phyloP scores from a whole-genome alignment of 2,797 vertebrate species.

The Anguilla pacifica region DNA sequence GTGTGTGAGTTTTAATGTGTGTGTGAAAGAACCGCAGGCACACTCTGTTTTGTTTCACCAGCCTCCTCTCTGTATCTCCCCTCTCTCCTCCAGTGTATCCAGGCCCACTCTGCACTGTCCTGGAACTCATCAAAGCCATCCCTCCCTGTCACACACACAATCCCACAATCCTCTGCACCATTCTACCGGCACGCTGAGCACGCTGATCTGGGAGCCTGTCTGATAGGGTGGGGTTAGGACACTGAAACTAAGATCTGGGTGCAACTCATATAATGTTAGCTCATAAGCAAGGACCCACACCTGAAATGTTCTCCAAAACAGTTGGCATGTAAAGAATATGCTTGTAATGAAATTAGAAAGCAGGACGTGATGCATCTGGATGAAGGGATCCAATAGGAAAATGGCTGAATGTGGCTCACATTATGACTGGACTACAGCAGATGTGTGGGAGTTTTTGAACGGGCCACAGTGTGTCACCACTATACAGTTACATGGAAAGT shows the following conservation, averaged over 20 bases:
- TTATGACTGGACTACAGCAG: neutral
- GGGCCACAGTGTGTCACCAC: neutral
- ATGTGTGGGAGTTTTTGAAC: too few species aligned
- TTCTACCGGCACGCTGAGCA: conserved; percentile 9
- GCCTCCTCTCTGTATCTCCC: conserved; percentile 56
- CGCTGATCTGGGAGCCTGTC: conserved; percentile 24
- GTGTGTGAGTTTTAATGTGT: conserved; percentile 32
- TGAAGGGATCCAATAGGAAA: neutral
- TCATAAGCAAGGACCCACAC: neutral
- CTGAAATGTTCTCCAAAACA: neutral
- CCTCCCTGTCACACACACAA: neutral
- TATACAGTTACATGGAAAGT: neutral
- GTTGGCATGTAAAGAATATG: neutral
- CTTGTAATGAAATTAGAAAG: neutral
- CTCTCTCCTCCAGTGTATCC: conserved; percentile 58
- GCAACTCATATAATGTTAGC: neutral
- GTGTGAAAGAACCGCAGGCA: conserved; percentile 16
- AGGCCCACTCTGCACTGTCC: conserved; percentile 54
- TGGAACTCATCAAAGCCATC: conserved; percentile 45
- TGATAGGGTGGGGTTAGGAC: neutral
- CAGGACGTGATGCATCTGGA: neutral
- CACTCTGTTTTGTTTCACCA: conserved; percentile 27
- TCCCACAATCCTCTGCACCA: conserved; percentile 6
- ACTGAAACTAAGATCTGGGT: neutral
- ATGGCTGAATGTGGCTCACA: neutral